Evolutionary conservation across 2,113 vertebrate species (phyloP).

Genomic region (Paracanthobrama guichenoti): DNA sequence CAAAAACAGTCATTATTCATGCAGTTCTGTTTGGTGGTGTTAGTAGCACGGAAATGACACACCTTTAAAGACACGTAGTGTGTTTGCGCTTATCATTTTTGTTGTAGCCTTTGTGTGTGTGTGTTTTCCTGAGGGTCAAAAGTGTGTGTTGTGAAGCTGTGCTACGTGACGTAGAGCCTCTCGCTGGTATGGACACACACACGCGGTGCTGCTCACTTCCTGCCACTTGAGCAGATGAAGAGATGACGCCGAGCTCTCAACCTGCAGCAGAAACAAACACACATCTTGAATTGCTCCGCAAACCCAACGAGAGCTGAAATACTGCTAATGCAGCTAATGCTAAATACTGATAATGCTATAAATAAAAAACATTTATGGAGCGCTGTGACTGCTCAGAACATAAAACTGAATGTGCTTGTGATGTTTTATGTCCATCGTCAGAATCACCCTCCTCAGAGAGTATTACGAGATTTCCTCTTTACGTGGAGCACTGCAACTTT

Average conservation of each 20-base stretch:
- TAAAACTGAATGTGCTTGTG: background rate
- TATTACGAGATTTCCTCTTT: background rate
- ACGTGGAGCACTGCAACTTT: background rate
- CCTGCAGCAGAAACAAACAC: conserved; percentile 20
- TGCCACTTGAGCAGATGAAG: conserved; percentile 77
- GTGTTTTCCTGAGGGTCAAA: conserved; percentile 68
- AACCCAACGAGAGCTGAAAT: background rate
- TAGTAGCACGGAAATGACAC: background rate
- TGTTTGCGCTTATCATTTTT: background rate
- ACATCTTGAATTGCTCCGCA: background rate
- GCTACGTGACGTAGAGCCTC: conserved; percentile 77
- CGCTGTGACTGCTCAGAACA: background rate
- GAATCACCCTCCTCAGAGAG: background rate
- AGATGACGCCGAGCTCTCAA: background rate
- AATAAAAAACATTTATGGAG: background rate
- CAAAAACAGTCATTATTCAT: background rate
- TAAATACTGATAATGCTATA: background rate
- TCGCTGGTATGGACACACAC: conserved; percentile 78
- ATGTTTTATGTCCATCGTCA: background rate
- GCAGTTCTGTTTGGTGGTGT: background rate
- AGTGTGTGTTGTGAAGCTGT: conserved; percentile 67
- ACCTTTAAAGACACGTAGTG: background rate
- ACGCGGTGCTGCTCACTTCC: conserved; percentile 77
- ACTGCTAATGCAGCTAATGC: background rate
- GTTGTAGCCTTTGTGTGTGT: background rate